phyloP scores from a whole-genome alignment of 2,113 vertebrate genomes.

The Vulpes vulpes region DNA sequence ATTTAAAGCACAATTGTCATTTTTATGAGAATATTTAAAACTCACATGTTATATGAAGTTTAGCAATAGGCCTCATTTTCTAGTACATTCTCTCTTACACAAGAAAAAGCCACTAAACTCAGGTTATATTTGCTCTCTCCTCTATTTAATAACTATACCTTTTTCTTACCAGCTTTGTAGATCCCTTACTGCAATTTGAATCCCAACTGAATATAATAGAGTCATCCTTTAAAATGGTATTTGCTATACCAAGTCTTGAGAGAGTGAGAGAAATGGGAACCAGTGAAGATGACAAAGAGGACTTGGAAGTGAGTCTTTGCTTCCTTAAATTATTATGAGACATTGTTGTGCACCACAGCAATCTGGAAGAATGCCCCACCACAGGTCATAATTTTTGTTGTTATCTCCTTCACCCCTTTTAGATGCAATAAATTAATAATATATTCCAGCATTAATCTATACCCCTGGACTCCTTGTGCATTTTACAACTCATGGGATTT shows the following conservation, averaged over 20 bases:
- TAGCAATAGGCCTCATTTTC: neutral
- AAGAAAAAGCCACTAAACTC: neutral
- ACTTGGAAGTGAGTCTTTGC: constrained; percentile 59
- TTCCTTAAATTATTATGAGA: neutral
- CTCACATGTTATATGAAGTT: neutral
- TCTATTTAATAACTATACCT: neutral
- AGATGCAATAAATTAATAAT: neutral
- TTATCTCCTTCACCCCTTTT: neutral
- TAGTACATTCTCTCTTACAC: neutral
- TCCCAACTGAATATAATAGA: constrained; percentile 56
- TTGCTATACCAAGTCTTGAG: constrained; percentile 15
- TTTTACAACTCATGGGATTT: neutral
- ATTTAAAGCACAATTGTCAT: neutral
- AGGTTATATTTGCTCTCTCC: neutral
- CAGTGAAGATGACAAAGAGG: rapidly evolving
- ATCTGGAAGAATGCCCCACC: neutral
- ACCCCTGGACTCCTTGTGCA: neutral
- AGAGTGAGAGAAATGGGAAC: neutral
- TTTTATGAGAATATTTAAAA: constrained; percentile 1
- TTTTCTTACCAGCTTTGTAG: constrained; percentile 64
- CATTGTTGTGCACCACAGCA: rapidly evolving
- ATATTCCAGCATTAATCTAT: neutral
- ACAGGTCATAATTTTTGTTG: no score
- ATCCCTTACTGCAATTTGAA: constrained; percentile 70
- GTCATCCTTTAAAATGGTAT: constrained; percentile 57